Evolutionary conservation across 2,113 vertebrate species (phyloP).

Genomic region (Arizona elegans): DNA sequence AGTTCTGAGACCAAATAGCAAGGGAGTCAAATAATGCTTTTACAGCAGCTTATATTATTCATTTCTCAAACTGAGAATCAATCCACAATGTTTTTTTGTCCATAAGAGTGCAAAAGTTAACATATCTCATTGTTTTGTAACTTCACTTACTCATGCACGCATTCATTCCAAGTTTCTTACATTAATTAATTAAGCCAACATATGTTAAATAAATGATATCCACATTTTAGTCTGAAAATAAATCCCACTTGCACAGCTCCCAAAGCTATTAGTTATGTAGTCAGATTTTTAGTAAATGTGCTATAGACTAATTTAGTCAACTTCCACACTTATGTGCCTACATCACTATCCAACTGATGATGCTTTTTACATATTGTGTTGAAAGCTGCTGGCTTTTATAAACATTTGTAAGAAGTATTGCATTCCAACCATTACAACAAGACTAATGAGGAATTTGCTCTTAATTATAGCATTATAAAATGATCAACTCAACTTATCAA

Average conservation of each 20-base stretch:
- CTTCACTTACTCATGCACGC: rapidly evolving
- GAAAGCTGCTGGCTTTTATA: neutral
- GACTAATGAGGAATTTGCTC: slow-evolving; percentile 2
- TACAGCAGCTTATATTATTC: slow-evolving; percentile 16
- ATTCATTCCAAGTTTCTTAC: neutral
- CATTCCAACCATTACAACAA: slow-evolving; percentile 24
- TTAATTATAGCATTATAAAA: neutral
- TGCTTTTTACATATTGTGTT: slow-evolving; percentile 8
- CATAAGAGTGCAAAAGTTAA: slow-evolving; percentile 17
- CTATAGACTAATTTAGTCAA: slow-evolving; percentile 24
- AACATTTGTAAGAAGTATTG: slow-evolving; percentile 11
- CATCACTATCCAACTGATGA: neutral
- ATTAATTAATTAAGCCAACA: neutral
- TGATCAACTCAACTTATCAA: neutral
- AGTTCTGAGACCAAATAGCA: neutral
- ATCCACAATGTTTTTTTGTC: neutral
- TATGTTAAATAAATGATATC: neutral
- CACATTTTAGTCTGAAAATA: slow-evolving; percentile 14
- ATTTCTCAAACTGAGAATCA: slow-evolving; percentile 23
- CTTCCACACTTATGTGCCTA: neutral
- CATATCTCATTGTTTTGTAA: neutral
- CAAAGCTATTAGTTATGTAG: slow-evolving; percentile 5
- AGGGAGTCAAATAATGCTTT: neutral
- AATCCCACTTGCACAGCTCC: neutral
- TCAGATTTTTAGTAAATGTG: neutral